Evolutionary conservation across 2,888 invertebrate species (phyloP), one percentile per base, ranked within the genome.

Genomic region (Vanessa cardui): DNA sequence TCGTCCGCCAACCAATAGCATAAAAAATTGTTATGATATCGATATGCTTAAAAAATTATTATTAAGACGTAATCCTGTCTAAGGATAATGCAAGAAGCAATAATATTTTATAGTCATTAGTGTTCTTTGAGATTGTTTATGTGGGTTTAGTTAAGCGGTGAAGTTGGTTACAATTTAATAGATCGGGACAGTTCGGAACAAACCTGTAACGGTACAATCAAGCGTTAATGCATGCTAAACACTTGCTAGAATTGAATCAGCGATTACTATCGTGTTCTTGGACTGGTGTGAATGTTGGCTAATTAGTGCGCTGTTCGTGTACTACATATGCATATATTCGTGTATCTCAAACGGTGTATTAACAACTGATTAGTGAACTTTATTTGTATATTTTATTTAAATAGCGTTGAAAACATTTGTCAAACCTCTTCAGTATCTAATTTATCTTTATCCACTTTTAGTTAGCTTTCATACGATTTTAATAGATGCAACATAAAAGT

Each of bases 221-320:
- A 54, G 44, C 66, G 66, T 70, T 70, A 71, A 70, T 72, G 72
- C 73, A 72, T 71, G 64, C 71, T 72, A 69, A 73, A 68, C 72
- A 68, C 62, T 73, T 66, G 65, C 69, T 65, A 65, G 70, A 70
- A 72, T 66, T 61, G 59, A 72, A 69, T 64, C 67, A 59, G 62
- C 67, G 70, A 65, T 72, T 59, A 52, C 65, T 63, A 71, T 71
- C 70, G 62, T 31, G 68, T 60, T 68, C 59, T 59, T 50, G n/a
- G 65, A 61, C 47, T 62, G 65, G 72, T 72, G 70, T 67, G 67
- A 70, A 72, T 56, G 65, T 61, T 70, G 59, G 44, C 54, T 69
- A 72, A 72, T 69, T 72, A 72, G 62, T 64, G 45, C 62, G 49
- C 45, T n/a, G 49, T 26, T 39, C 62, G n/a, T 69, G 60, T 58